These are phyloP conservation scores for Galerucella calmariensis DNA, from an alignment of 2,888 invertebrate species.

Conservation along the genomic window DNA sequence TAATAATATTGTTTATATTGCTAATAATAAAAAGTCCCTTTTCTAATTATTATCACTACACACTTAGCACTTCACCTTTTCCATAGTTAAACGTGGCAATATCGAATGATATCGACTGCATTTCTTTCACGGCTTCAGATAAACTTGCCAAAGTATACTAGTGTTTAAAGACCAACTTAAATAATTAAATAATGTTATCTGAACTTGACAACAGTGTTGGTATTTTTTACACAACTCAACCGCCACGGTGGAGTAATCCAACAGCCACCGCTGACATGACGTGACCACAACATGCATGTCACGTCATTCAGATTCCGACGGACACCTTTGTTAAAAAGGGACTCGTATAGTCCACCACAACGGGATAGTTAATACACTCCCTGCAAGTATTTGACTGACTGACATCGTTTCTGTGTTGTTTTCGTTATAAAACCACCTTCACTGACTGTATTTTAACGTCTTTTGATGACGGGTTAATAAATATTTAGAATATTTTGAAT, in stretches of 20 bases:
- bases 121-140: too few species aligned
- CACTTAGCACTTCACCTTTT: too few species aligned
- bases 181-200: not conserved
- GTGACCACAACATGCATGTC: constrained; percentile 60
- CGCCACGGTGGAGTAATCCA: constrained; percentile 50
- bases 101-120: too few species aligned
- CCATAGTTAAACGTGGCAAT: too few species aligned
- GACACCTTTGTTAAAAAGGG: constrained; percentile 57
- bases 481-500: constrained; percentile 23
- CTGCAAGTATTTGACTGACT: constrained; percentile 35
- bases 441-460: constrained; percentile 31
- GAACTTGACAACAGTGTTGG: constrained; percentile 25
- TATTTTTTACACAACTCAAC: constrained; percentile 13
- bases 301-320: constrained; percentile 59
- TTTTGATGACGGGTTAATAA: constrained; percentile 37
- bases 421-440: constrained; percentile 37
- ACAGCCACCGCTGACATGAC: constrained; percentile 60
- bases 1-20: too few species aligned
- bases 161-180: too few species aligned
- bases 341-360: constrained; percentile 11
- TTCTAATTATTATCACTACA: too few species aligned
- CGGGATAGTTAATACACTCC: constrained; percentile 36
- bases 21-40: too few species aligned
- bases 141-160: too few species aligned
- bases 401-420: constrained; percentile 37